Conservation (phyloP, 1,140 invertebrate species). For the Anoplolepis gracilipes region DNA sequence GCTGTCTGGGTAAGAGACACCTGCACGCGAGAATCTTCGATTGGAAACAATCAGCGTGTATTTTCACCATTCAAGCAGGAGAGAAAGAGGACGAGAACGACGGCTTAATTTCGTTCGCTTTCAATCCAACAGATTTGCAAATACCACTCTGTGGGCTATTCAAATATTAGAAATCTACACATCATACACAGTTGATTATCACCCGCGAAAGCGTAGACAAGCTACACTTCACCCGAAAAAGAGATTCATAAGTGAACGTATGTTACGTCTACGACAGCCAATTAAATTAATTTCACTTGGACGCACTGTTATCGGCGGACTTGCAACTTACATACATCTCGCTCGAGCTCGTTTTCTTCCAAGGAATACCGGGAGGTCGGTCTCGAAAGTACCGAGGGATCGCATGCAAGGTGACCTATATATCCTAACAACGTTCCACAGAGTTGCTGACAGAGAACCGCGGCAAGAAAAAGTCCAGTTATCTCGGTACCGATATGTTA, state of each 20-base stretch:
- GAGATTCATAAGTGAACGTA: neutral
- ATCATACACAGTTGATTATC: neutral
- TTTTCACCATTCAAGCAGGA: no score
- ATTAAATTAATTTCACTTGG: conserved; percentile 35
- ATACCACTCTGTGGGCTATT: neutral
- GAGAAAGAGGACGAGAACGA: no score
- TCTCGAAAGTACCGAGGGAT: conserved; percentile 25
- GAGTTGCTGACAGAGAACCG: conserved; percentile 38
- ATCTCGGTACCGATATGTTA: conserved; percentile 75
- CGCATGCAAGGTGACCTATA: conserved; percentile 6
- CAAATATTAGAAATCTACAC: conserved; percentile 32
- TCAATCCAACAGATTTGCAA: neutral
- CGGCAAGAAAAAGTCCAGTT: conserved; percentile 71
- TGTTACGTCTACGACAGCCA: neutral
- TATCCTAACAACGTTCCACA: conserved; percentile 29
- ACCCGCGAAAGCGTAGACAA: conserved; percentile 27
- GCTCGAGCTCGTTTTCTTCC: neutral
- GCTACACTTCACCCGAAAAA: neutral
- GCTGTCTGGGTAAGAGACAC: conserved; percentile 46
- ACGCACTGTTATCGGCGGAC: neutral
- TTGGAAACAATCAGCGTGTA: conserved; percentile 1
- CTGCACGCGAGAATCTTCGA: neutral
- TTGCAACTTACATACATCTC: neutral
- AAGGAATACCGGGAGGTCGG: no score
- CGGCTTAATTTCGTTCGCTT: conserved; percentile 8